Evolutionary conservation across 2,888 invertebrate species (phyloP), one percentile per base, ranked within the genome.

Genomic region (Dryadula phaetusa): DNA sequence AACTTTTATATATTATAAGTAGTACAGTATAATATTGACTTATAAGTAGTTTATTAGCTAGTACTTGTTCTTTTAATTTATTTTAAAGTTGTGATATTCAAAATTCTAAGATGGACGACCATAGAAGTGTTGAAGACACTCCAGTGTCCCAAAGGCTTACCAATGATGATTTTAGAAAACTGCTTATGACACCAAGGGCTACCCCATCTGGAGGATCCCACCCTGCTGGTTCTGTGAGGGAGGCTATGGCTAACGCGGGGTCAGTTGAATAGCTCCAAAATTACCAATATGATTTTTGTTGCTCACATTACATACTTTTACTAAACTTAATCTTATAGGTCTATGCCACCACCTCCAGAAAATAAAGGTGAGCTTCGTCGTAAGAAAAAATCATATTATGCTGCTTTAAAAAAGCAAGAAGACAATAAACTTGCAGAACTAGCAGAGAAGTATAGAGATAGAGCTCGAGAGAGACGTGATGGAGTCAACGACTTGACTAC

Each of bases 151-250:
- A 96, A 79, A 94, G 97, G 74, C 93, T 99, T 64, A 99, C 99
- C 8, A 99, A 99, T 93, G 99, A 98, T 83, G 99, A 99, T 90
- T 99, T 99, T 82, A 95, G 99, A 64, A 98, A 98, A 83, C 92
- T 99, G 62, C 90, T 99, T 74, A 99, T 99, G 96, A 99, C 99
- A 0, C 99, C 99, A 0, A 94, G 98, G 70, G 94, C 96, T 6
- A 96, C 96, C 0, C 95, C 95, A 0, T 56, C 93, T 85, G 75
- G 90, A 77, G 74, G 87, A 76, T 74, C 94, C 81, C 93, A 92
- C 69, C 89, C 90, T 3, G 82, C 85, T 0, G 95, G 95, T 4
- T 95, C 95, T 0, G 94, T 95, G 8, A 90, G 95, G 25, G 95
- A 96, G 82, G 95, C 95, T 0, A 95, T 95, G 92, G 94, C 95